Base-by-base conservation (phyloP, 2,888 invertebrate species). In the Agonopterix alstromeriana region DNA sequence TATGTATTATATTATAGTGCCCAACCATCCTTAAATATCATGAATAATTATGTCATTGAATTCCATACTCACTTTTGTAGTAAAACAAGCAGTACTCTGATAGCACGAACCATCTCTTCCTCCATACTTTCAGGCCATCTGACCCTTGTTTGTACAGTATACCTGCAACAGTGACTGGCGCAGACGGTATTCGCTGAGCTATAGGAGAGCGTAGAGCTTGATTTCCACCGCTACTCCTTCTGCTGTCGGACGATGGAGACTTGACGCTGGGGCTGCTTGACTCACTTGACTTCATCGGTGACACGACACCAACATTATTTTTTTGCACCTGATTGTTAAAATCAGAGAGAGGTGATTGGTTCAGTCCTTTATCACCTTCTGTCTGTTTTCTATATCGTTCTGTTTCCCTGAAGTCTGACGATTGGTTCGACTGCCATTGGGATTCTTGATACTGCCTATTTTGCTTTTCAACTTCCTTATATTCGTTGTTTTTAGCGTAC, bases 61-160 rank as follows among this genome's bases (percentile, higher is more conserved):
- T 42, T 12, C 11, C 48, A 48, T 50, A 81, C 89, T 87, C 77
- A 96, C 95, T 94, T 91, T 98, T 97, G 80, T 98, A 98, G 73
- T 97, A 97, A 85, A 97, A 98, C 53, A 98, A 90, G 72, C 97
- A 97, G 79, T 96, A 97, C 76, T 98, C 97, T 35, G 97, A 95
- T 49, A 98, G 89, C 41, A 98, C 97, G 85, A 97, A 97, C 97
- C 97, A 98, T 52, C 97, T 91, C 73, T 95, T 96, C 73, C 97
- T 94, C 97, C 98, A 98, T 42, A 97, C 92, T 91, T 97, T 97
- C 2, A 98, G 89, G 7, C 97, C 97, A 69, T 97, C 96, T 36
- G 96, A 96, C 47, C 97, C 97, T 86, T 97, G 96, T 73, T 97
- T 97, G 78, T 96, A 94, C 45, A 98, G 87, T 94, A 97, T 96